These are phyloP conservation scores for Gandaritis pyraliata DNA, from an alignment of 2,888 invertebrate genomes.

Conservation along the genomic window DNA sequence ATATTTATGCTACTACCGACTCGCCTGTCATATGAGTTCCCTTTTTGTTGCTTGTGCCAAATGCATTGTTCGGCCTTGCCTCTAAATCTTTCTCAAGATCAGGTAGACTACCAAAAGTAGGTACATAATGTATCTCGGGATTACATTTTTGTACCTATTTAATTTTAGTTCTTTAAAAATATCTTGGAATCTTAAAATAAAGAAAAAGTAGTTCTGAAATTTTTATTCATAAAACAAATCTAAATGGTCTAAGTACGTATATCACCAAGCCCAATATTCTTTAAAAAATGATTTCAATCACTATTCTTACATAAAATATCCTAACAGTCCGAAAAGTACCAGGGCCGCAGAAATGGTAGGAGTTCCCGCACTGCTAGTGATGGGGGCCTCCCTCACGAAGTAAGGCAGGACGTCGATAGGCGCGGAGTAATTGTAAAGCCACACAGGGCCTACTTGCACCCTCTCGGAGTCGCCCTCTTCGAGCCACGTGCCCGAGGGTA, in stretches of 20 bases:
- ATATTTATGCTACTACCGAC: too few species aligned
- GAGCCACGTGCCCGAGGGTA: conserved; percentile 90
- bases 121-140: too few species aligned
- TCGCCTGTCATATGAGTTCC: too few species aligned
- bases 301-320: conserved; percentile 36
- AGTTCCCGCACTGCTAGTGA: conserved; percentile 43
- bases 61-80: too few species aligned
- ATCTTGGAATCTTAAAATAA: too few species aligned
- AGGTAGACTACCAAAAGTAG: too few species aligned
- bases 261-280: not conserved
- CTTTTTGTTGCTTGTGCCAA: too few species aligned
- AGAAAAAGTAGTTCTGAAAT: not conserved
- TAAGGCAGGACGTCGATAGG: conserved; percentile 88
- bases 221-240: not conserved
- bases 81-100: too few species aligned
- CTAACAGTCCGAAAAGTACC: conserved; percentile 52
- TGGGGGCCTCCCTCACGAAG: conserved; percentile 74
- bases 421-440: conserved; percentile 87
- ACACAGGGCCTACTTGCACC: conserved; percentile 83
- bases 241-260: not conserved
- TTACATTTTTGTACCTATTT: too few species aligned
- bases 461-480: conserved; percentile 82
- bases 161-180: too few species aligned
- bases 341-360: conserved; percentile 47
- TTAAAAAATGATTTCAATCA: not conserved